Base-by-base conservation (phyloP, 2,888 invertebrate genomes). In the Polyommatus icarus region DNA sequence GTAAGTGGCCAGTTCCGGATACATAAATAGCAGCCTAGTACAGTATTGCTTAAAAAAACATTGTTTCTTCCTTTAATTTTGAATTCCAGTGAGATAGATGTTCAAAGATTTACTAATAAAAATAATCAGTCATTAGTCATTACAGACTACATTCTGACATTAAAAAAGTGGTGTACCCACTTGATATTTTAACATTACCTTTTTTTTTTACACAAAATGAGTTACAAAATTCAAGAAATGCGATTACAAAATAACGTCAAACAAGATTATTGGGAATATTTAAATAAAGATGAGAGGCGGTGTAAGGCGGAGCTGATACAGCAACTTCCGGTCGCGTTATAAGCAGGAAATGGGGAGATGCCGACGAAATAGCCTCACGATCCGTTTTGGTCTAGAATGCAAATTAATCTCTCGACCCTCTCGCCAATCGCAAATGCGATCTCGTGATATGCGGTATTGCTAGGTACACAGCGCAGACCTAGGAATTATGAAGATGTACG, bases 301-400 rank as follows among this genome's bases (percentile, higher is more conserved):
- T 24, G 46, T 75, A 29, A 50, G 32, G 6, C 20, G 24, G 12
- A 40, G 72, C n/a, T 54, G 75, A 75, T 75, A 75, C 75, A 73
- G 73, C 73, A 7, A 75, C 75, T 50, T 75, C 75, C 75, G 75
- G 50, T 7, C 54, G 82, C 84, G 83, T 85, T 87, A 83, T 86
- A 85, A 84, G 84, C 86, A 83, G 90, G 90, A 90, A 91, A 92
- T 90, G 84, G 89, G 86, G 86, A 86, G 88, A 88, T 86, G 86
- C 85, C 87, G 86, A 84, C 86, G 89, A 87, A 91, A 91, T 90
- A 89, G 89, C 89, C 87, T 87, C 90, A 89, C 91, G 91, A 90
- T 89, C 91, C 88, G 88, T 90, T 90, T 88, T 85, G 90, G 89
- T 87, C 87, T 87, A 89, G 90, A 91, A 92, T 92, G 91, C 89